These are phyloP conservation scores for Tetheella fluctuosa DNA, from an alignment of 2,888 invertebrate genomes.

Conservation along the genomic window DNA sequence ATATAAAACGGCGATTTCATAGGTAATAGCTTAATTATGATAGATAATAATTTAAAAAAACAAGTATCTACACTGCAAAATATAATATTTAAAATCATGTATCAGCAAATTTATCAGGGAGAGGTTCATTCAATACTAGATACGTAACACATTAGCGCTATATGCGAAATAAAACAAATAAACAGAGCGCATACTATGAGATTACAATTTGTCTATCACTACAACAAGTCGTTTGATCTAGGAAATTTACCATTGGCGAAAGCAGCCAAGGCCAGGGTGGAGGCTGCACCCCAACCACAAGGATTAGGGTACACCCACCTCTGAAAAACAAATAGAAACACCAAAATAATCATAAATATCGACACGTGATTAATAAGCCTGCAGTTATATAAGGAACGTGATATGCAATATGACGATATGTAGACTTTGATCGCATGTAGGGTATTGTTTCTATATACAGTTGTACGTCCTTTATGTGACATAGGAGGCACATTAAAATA, in stretches of 20 bases:
- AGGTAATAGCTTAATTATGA: too few species aligned
- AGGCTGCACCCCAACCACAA: slow-evolving; percentile 58
- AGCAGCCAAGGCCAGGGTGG: slow-evolving; percentile 57
- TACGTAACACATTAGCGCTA: background rate
- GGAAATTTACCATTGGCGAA: slow-evolving; percentile 57
- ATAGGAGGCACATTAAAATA: background rate
- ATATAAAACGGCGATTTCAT: too few species aligned
- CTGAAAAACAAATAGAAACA: slow-evolving; percentile 54
- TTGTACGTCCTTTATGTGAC: slow-evolving; percentile 1
- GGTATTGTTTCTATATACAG: background rate
- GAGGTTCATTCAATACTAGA: background rate
- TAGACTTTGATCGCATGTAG: slow-evolving; percentile 26
- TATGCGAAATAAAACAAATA: slow-evolving; percentile 35
- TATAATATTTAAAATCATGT: background rate
- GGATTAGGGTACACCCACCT: slow-evolving; percentile 59
- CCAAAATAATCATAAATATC: slow-evolving; percentile 36
- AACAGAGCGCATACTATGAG: slow-evolving; percentile 33
- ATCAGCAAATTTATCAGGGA: background rate
- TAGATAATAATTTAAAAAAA: background rate
- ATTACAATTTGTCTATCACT: slow-evolving; percentile 28
- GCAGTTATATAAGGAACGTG: slow-evolving; percentile 30
- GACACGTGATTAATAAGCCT: slow-evolving; percentile 26
- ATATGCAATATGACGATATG: slow-evolving; percentile 19
- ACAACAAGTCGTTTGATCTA: slow-evolving; percentile 40
- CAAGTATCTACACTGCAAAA: background rate